Percentiles rank a stretch among this genome's conserved stretches.
Evolutionary conservation across 2,113 vertebrate genomes (phyloP).

Genomic region (Brienomyrus longianalis): DNA sequence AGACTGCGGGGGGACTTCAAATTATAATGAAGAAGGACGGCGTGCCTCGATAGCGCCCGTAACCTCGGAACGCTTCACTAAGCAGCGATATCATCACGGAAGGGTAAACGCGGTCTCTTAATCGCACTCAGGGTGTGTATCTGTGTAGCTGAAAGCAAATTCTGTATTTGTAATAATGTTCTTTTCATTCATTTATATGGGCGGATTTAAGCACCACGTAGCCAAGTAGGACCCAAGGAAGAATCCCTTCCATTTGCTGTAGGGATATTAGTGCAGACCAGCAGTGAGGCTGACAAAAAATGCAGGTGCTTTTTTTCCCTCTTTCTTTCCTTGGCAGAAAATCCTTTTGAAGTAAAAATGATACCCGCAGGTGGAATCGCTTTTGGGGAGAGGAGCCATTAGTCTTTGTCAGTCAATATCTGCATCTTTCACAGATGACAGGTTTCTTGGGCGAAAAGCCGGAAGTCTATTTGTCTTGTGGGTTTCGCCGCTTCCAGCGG

Average conservation of each 20-base stretch:
- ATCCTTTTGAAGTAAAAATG: conserved; percentile 19
- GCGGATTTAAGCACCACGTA: background rate
- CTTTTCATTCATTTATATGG: conserved; percentile 10
- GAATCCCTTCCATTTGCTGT: background rate
- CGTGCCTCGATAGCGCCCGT: conserved; percentile 8
- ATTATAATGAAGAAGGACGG: background rate
- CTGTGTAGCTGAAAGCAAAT: conserved; percentile 20
- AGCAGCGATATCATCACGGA: conserved; percentile 1
- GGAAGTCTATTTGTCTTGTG: conserved; percentile 15
- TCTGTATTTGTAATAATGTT: conserved; percentile 16
- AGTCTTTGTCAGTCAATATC: conserved; percentile 16
- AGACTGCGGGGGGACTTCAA: background rate
- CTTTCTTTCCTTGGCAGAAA: background rate
- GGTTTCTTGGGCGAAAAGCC: background rate
- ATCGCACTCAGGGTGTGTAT: conserved; percentile 19
- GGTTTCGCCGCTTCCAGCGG: background rate
- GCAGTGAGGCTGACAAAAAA: background rate
- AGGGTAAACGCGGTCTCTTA: conserved; percentile 25
- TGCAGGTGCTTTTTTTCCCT: background rate
- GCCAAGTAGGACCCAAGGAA: background rate
- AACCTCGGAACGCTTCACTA: background rate
- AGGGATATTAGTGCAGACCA: background rate
- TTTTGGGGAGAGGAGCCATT: background rate
- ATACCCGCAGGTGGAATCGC: background rate
- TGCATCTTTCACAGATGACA: conserved; percentile 12